A percentile compares a stretch with the other conserved stretches of the same genome.
Conservation (phyloP, 2,113 vertebrate genomes). For the Haplochromis vanheusdeni region DNA sequence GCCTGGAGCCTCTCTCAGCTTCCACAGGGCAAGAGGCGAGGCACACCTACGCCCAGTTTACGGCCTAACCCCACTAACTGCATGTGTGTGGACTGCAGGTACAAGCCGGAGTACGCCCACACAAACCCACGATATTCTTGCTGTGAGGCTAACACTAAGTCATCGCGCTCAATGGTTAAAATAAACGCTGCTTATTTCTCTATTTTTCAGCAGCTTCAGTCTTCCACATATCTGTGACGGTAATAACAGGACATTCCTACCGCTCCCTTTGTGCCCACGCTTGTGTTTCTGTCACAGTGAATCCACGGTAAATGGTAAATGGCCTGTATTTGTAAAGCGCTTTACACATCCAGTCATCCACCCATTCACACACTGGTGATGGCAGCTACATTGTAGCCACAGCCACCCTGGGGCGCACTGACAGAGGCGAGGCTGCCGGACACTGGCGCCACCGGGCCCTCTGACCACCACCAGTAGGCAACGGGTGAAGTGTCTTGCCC, state of each 20-base stretch:
- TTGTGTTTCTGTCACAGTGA: neutral
- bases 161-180: neutral
- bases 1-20: neutral
- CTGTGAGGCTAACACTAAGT: neutral
- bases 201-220: neutral
- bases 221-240: neutral
- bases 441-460: fast-evolving
- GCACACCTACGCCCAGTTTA: neutral
- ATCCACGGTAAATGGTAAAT: neutral
- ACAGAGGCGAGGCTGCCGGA: too few species aligned
- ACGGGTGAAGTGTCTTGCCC: fast-evolving
- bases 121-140: neutral
- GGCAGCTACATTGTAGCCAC: neutral
- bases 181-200: neutral
- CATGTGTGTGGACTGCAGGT: neutral
- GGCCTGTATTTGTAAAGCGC: neutral
- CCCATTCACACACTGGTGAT: neutral
- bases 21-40: neutral
- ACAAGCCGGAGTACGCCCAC: neutral
- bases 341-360: too few species aligned
- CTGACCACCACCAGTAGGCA: neutral
- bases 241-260: neutral
- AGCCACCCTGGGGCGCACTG: too few species aligned
- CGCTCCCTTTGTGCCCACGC: neutral
- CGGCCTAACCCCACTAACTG: neutral